These are phyloP conservation scores for Eupristina koningsbergeri DNA, from an alignment of 1,140 invertebrate genomes.

Conservation along the genomic window DNA sequence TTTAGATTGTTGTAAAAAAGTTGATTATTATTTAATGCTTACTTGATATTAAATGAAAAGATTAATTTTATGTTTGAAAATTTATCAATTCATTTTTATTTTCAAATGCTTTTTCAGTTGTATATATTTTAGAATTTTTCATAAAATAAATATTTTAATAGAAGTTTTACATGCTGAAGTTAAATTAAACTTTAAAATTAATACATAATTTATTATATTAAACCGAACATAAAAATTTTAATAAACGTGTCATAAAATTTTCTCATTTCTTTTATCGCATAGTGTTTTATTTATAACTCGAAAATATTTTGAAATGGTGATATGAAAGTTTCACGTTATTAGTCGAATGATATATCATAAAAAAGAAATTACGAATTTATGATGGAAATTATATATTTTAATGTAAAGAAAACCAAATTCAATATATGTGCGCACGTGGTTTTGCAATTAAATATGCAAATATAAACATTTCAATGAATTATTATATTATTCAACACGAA, in stretches of 20 bases:
- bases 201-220: constrained; percentile 39
- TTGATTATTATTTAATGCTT: too few species aligned
- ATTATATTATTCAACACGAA: not conserved
- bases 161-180: not conserved
- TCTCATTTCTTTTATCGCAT: constrained; percentile 35
- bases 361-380: constrained; percentile 27
- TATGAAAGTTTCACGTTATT: constrained; percentile 41
- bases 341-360: constrained; percentile 30
- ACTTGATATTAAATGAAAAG: not conserved
- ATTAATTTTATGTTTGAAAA: not conserved
- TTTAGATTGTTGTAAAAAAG: not conserved
- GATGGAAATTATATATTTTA: not conserved
- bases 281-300: constrained; percentile 38
- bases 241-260: constrained; percentile 31
- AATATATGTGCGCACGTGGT: too few species aligned
- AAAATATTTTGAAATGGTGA: constrained; percentile 28
- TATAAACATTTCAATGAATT: not conserved
- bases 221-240: constrained; percentile 25
- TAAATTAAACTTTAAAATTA: constrained; percentile 29
- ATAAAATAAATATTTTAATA: constrained; percentile 10
- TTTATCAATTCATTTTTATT: not conserved
- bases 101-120: not conserved
- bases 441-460: not conserved
- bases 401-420: not conserved
- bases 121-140: not conserved